Evolutionary conservation across 2,888 invertebrate genomes (phyloP).

Genomic region (Prosopocoilus inquinatus): DNA sequence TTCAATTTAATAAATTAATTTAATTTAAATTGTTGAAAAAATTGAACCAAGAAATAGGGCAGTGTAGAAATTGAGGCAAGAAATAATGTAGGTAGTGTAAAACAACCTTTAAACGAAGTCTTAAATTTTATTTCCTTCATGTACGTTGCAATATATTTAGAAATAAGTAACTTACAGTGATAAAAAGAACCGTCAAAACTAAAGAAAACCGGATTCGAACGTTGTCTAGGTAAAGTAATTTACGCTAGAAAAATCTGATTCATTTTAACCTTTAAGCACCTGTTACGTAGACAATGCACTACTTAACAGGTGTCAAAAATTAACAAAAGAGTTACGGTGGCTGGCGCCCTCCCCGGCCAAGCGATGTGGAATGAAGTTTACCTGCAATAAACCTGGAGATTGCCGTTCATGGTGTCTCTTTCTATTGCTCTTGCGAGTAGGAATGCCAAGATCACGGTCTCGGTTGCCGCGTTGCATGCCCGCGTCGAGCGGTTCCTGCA

Average conservation of each 20-base stretch:
- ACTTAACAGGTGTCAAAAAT: constrained; percentile 22
- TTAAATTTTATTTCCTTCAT: too few relatives aligned
- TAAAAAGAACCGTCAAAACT: not conserved
- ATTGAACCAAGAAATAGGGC: too few relatives aligned
- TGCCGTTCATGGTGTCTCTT: constrained; percentile 27
- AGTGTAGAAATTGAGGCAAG: too few relatives aligned
- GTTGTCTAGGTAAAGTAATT: not conserved
- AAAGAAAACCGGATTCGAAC: not conserved
- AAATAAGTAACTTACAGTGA: too few relatives aligned
- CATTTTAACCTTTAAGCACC: constrained; percentile 7
- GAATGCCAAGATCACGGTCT: constrained; percentile 49
- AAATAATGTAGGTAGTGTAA: too few relatives aligned
- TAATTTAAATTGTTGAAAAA: too few relatives aligned
- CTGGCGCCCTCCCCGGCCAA: not conserved
- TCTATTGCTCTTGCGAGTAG: constrained; percentile 29
- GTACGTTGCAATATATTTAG: too few relatives aligned
- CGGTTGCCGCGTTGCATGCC: constrained; percentile 36
- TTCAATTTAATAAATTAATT: too few relatives aligned
- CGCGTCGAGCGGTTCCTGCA: constrained; percentile 29
- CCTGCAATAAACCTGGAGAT: constrained; percentile 31
- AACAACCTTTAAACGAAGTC: too few relatives aligned
- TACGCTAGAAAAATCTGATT: too few relatives aligned
- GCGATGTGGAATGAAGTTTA: constrained; percentile 29
- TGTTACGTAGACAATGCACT: constrained; percentile 14
- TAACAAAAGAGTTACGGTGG: constrained; percentile 15